Base-by-base conservation (phyloP, 1,140 invertebrate species). In the Oedothorax gibbosus region DNA sequence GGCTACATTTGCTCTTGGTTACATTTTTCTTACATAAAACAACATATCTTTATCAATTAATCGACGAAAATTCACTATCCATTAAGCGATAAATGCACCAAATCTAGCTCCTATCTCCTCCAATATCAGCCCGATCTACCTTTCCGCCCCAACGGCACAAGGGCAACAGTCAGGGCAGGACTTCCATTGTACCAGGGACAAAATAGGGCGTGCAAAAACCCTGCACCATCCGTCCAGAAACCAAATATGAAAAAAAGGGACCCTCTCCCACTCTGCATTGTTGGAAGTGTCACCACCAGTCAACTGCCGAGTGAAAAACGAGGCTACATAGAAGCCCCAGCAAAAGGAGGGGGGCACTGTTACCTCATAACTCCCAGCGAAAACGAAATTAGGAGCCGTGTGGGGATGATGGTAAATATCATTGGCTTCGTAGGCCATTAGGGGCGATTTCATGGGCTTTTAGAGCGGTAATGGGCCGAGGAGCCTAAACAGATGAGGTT, bases 121-220 rank as follows among this genome's bases (percentile, higher is more conserved):
- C 64, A 64, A 53, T 57, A 82, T 82, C 80, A 15, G 56, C 35
- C 72, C 54, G 80, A 73, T 82, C 80, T 82, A 82, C 80, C 80
- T 82, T 82, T 82, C 51, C 18, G 80, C 57, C 54, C 62, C 50
- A 64, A 9, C 18, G 20, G 56, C 62, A 20, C 53, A 75, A 83
- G 81, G 81, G 71, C 81, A 84, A 84, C 81, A 84, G 81, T 84
- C 62, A 84, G 81, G 81, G 72, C 71, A 65, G 57, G 81, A 75
- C 49, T 83, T 57, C 72, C 60, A 68, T 84, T 84, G 81, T 84
- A 60, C 11, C 35, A 1, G 68, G 80, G 49, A 80, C 64, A 82
- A 71, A 82, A 82, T 82, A 82, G 80, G 80, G 80, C 80, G 80
- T 82, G 80, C 80, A 82, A 82, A 82, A 82, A 82, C 80, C 69